phyloP scores from a whole-genome alignment of 2,888 invertebrate genomes.

The Synanthedon tipuliformis region DNA sequence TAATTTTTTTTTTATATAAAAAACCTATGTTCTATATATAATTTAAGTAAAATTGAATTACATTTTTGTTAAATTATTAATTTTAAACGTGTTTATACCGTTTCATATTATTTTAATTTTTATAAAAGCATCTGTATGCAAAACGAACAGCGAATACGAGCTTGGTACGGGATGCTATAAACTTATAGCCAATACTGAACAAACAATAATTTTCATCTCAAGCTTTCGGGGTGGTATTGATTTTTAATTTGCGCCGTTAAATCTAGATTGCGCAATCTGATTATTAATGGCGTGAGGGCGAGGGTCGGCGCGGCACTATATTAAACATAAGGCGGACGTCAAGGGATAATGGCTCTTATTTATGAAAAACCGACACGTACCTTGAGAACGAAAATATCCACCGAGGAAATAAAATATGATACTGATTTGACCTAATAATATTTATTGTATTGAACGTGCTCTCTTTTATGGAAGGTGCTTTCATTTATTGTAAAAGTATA shows the following conservation, averaged over 20 bases:
- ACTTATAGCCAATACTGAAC: slow-evolving; percentile 2
- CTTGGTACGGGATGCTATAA: background rate
- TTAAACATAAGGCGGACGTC: slow-evolving; percentile 39
- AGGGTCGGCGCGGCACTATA: slow-evolving; percentile 36
- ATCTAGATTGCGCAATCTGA: slow-evolving; percentile 46
- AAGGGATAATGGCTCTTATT: slow-evolving; percentile 40
- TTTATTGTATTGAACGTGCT: background rate
- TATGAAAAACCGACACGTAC: slow-evolving; percentile 31
- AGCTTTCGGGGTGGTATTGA: slow-evolving; percentile 28
- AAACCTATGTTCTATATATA: too few relatives aligned
- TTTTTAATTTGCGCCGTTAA: slow-evolving; percentile 47
- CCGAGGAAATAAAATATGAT: slow-evolving; percentile 4
- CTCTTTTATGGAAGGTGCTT: background rate
- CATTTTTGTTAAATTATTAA: too few relatives aligned
- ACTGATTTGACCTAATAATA: background rate
- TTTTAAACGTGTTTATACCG: too few relatives aligned
- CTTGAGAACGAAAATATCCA: slow-evolving; percentile 14
- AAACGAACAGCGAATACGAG: too few relatives aligned
- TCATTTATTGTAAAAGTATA: background rate
- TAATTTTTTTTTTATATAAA: too few relatives aligned
- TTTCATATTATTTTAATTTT: too few relatives aligned
- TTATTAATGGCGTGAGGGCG: slow-evolving; percentile 49
- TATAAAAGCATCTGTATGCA: too few relatives aligned
- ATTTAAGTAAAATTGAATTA: too few relatives aligned
- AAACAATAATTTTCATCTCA: slow-evolving; percentile 6